Evolutionary conservation across 2,113 vertebrate genomes (phyloP).

Genomic region (Narcine bancroftii): DNA sequence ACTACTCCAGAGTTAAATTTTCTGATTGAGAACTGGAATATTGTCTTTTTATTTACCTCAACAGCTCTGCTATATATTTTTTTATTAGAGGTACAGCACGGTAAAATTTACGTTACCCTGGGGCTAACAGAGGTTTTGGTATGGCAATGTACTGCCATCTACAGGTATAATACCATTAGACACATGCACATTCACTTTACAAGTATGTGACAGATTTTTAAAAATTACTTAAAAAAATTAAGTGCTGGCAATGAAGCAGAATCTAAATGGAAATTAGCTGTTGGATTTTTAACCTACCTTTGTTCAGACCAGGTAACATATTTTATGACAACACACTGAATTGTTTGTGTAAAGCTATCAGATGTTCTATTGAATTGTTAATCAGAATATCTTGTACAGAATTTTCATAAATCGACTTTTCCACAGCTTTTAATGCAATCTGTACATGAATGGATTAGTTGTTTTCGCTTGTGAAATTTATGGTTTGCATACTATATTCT

Average conservation of each 20-base stretch:
- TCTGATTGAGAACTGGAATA: neutral
- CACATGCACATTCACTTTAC: neutral
- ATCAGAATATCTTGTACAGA: neutral
- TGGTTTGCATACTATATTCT: neutral
- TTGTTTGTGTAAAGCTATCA: neutral
- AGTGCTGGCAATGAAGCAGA: neutral
- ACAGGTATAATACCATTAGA: neutral
- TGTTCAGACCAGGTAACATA: neutral
- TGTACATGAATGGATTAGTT: neutral
- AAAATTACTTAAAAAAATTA: neutral
- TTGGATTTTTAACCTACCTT: neutral
- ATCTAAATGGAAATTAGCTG: neutral
- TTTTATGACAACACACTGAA: neutral
- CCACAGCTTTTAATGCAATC: neutral
- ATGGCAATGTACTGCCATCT: neutral
- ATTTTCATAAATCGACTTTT: neutral
- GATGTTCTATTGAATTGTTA: neutral
- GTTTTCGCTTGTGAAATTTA: neutral
- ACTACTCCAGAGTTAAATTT: neutral
- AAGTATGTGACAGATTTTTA: neutral
- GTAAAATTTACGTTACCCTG: too few species aligned
- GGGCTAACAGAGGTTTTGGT: neutral
- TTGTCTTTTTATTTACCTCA: neutral
- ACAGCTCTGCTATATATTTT: neutral
- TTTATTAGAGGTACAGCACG: too few species aligned